Conservation (phyloP, 2,888 invertebrate species). For the Terebella lapidaria region DNA sequence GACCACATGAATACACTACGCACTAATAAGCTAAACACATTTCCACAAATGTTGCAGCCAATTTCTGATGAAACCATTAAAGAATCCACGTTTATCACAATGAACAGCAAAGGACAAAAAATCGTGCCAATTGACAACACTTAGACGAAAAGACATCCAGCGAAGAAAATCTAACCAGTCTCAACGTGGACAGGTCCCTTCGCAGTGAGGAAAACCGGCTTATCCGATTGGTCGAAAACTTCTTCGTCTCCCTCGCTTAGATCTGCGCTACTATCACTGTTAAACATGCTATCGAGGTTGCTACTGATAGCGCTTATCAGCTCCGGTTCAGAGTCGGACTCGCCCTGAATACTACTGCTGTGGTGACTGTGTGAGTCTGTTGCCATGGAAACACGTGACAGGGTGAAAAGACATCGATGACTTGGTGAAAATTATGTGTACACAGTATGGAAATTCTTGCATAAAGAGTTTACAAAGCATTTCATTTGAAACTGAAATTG, state of each 20-base stretch:
- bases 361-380: constrained; percentile 39
- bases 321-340: constrained; percentile 49
- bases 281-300: constrained; percentile 61
- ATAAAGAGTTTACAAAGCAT: too few species aligned
- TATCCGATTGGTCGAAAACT: constrained; percentile 16
- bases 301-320: constrained; percentile 43
- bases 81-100: too few species aligned
- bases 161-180: constrained; percentile 32
- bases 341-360: constrained; percentile 47
- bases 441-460: neutral
- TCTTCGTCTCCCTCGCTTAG: constrained; percentile 20
- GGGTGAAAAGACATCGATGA: neutral
- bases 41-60: too few species aligned
- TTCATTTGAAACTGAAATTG: too few species aligned
- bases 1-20: too few species aligned
- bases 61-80: too few species aligned
- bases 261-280: constrained; percentile 61
- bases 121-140: too few species aligned
- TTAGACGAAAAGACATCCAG: too few species aligned
- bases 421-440: neutral
- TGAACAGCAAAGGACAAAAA: too few species aligned
- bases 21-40: too few species aligned
- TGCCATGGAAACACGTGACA: too few species aligned
- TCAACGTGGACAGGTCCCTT: constrained; percentile 42
- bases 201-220: constrained; percentile 36